Evolutionary conservation across 2,888 invertebrate genomes (phyloP).

Genomic region (Endotricha flammealis): DNA sequence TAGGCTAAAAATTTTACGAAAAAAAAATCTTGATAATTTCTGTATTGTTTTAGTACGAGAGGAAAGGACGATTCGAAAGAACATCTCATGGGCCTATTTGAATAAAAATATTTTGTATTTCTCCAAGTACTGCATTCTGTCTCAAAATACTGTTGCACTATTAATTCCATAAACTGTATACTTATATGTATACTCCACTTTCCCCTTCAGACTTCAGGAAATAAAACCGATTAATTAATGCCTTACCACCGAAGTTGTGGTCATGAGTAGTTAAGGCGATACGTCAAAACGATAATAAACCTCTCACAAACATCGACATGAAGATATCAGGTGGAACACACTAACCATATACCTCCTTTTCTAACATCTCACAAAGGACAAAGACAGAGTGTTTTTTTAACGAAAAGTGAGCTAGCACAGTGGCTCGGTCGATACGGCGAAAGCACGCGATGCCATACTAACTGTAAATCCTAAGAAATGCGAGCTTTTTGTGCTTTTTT

Average conservation of each 20-base stretch:
- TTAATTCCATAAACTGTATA: too few species aligned
- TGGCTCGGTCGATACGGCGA: slow-evolving; percentile 22
- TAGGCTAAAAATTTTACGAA: too few species aligned
- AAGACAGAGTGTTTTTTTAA: slow-evolving; percentile 18
- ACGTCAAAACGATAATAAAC: neutral
- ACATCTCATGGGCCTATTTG: too few species aligned
- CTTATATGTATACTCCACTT: too few species aligned
- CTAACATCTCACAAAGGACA: slow-evolving; percentile 15
- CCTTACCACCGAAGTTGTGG: neutral
- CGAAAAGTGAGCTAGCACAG: slow-evolving; percentile 20
- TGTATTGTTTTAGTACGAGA: too few species aligned
- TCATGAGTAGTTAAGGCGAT: neutral
- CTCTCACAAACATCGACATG: neutral
- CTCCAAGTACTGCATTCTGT: too few species aligned
- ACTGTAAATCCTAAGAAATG: slow-evolving; percentile 42
- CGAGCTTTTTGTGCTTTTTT: slow-evolving; percentile 30
- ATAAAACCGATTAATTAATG: too few species aligned
- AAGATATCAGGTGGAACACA: slow-evolving; percentile 4
- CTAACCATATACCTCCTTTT: slow-evolving; percentile 9
- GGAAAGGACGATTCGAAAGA: too few species aligned
- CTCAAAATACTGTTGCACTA: too few species aligned
- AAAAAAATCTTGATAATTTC: too few species aligned
- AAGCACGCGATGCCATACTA: slow-evolving; percentile 26
- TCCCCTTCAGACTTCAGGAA: too few species aligned
- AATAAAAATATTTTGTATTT: too few species aligned